Evolutionary conservation across 2,888 invertebrate species (phyloP), one percentile per base, ranked within the genome.

Genomic region (Odontothrips loti): DNA sequence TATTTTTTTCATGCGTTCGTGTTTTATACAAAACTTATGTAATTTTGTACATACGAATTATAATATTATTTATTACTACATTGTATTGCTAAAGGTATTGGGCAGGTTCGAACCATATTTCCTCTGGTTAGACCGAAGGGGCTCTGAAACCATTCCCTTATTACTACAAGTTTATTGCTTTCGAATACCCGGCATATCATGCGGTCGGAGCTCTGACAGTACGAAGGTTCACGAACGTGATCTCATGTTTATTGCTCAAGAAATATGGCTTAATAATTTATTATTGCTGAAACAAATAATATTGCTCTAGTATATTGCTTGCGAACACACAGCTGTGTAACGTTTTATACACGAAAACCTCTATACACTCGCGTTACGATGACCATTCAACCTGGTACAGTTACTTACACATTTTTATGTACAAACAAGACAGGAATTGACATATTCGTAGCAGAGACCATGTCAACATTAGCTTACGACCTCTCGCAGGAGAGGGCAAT

Each of bases 351-450:
- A 68, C 68, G 11, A 10, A 27, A 75, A 27, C 12, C 68, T 75
- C 27, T 75, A 11, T 27, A 27, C 27, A 75, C 23, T 75, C 27
- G 11, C 68, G 27, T 75, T 75, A 27, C 12, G 11, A 27, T 27
- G 23, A 58, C 6, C 11, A 27, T 23, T 12, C 23, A 75, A 27
- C 27, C 10, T 27, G 9, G 11, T 27, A 23, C 23, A 12, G 12
- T 75, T 75, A 75, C 68, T 27, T 12, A 75, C 58, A 58, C 58
- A 20, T 58, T 75, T 75, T 75, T 75, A 75, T 75, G 68, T 75
- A 75, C 68, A 75, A 27, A 75, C 68, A 75, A 75, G 68, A 75
- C 68, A 75, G n/a, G 68, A 75, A 75, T 75, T 75, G 68, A 75
- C 68, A 75, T 58, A 20, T 75, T 75, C 27, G 68, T 75, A 75